phyloP scores from a whole-genome alignment of 2,888 invertebrate genomes.

The Altica lythri region DNA sequence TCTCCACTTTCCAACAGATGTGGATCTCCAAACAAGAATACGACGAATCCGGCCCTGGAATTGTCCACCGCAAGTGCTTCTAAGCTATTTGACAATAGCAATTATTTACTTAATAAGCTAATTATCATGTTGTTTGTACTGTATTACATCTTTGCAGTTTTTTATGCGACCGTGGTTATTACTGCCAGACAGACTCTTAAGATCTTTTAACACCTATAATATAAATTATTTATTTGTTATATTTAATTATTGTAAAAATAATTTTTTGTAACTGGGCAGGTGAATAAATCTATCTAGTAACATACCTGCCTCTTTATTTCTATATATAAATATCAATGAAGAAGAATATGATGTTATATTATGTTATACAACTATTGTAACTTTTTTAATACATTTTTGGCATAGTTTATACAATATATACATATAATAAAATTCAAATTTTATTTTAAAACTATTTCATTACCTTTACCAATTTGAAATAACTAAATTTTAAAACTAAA shows the following conservation, averaged over 20 bases:
- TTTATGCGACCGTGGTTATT: constrained; percentile 49
- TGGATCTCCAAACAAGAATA: constrained; percentile 98
- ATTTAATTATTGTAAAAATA: constrained; percentile 45
- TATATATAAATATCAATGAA: constrained; percentile 34
- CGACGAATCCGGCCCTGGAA: constrained; percentile 95
- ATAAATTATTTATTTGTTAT: constrained; percentile 48
- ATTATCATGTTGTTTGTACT: constrained; percentile 43
- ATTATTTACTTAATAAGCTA: constrained; percentile 36
- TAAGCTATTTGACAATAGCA: constrained; percentile 60
- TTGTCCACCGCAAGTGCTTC: constrained; percentile 98
- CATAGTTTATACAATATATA: constrained; percentile 36
- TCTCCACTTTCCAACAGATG: constrained; percentile 91
- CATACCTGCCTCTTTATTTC: constrained; percentile 46
- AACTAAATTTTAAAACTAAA: neutral
- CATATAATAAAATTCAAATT: constrained; percentile 27
- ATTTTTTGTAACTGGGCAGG: constrained; percentile 47
- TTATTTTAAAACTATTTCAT: constrained; percentile 19
- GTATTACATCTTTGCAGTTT: constrained; percentile 47
- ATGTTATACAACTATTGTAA: constrained; percentile 41
- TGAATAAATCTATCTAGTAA: constrained; percentile 49
- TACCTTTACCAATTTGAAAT: neutral
- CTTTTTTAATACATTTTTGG: constrained; percentile 42
- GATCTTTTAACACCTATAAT: constrained; percentile 46
- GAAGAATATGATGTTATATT: constrained; percentile 28
- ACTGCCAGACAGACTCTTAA: constrained; percentile 50